These are phyloP conservation scores for Apistogramma diplotaenia DNA, from an alignment of 2,113 vertebrate genomes.

Conservation along the genomic window DNA sequence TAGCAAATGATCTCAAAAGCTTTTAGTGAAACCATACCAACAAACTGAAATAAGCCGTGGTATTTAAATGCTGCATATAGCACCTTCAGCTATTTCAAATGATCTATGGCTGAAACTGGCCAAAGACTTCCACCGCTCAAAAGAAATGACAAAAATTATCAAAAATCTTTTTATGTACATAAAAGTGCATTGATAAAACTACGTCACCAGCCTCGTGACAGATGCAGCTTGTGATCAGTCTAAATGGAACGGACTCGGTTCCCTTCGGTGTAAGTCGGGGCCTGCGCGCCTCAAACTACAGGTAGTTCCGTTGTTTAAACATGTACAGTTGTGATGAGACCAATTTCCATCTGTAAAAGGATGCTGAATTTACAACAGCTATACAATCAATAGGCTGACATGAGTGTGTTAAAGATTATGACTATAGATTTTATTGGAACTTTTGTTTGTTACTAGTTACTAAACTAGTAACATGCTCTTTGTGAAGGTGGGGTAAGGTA, in stretches of 20 bases:
- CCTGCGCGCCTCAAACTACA: conserved; percentile 45
- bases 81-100: conserved; percentile 20
- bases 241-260: conserved; percentile 33
- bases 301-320: conserved; percentile 54
- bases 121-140: conserved; percentile 47
- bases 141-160: conserved; percentile 60
- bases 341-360: conserved; percentile 54
- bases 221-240: conserved; percentile 33
- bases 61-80: conserved; percentile 27
- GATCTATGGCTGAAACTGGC: conserved; percentile 28
- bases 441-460: conserved; percentile 22
- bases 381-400: conserved; percentile 16
- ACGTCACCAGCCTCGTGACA: conserved; percentile 53
- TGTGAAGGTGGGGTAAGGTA: conserved; percentile 16
- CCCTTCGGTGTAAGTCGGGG: conserved; percentile 22
- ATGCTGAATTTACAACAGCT: conserved; percentile 51
- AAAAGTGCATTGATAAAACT: conserved; percentile 72
- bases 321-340: conserved; percentile 39
- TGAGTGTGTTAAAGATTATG: conserved; percentile 9
- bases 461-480: conserved; percentile 56
- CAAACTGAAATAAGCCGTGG: not conserved
- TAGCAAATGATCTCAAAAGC: not conserved
- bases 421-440: conserved; percentile 39
- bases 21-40: not conserved
- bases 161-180: conserved; percentile 58